Base-by-base conservation (phyloP, 2,113 vertebrate species). In the Atrichornis clamosus region DNA sequence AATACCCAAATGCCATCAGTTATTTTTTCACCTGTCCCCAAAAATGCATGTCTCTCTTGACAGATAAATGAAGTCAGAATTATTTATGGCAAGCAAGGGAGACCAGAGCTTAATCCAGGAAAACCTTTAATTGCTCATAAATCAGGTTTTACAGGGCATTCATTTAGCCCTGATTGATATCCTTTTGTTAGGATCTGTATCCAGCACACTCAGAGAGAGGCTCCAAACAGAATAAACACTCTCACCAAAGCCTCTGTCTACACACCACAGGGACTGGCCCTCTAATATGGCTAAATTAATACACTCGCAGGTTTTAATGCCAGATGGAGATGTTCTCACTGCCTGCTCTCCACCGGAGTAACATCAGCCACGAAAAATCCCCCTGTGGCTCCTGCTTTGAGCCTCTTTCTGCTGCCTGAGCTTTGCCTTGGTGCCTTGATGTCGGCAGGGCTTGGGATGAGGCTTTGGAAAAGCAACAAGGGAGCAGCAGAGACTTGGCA, bases 171-270 rank as follows among this genome's bases (percentile, higher is more conserved):
- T 90, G 79, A 94, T 39, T 81, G 83, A 93, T 89, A 88, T 56
- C 86, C 88, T 86, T 95, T 92, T 93, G 92, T 93, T 93, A 68
- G 69, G 41, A 44, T 90, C 58, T 84, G 75, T 60, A 90, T 88
- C 76, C 88, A 89, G 79, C 49, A n/a, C 2, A 2, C 69, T 90
- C 30, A 5, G 62, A 69, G 39, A 53, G 17, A 44, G 55, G 63
- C 19, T 94, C 78, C 70, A 80, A 69, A 39, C 33, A 37, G 64
- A 58, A 77, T 41, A 63, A 86, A 90, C 19, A 21, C 50, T 69
- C 75, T 41, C 62, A 76, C 72, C n/a, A 35, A 87, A 90, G 60
- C 68, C n/a, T 33, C 91, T 52, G 27, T 55, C 49, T 87, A 20
- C 53, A 46, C 41, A 64, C 27, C 12, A 28, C 4, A 1, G 24